Conservation (phyloP, 2,888 invertebrate species). For the Tachina grossa region DNA sequence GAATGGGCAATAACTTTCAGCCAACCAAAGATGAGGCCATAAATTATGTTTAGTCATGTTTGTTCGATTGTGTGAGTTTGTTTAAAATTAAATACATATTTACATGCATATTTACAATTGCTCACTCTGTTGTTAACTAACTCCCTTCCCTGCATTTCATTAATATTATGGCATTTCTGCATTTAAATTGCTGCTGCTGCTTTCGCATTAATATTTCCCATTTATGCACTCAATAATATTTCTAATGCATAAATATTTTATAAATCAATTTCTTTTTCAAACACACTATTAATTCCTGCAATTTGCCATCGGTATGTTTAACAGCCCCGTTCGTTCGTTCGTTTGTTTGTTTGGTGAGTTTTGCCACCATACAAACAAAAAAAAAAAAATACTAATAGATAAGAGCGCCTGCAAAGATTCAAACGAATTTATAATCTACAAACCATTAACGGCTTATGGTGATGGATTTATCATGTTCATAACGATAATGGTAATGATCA, state of each 20-base stretch:
- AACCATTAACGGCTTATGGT: slow-evolving; percentile 57
- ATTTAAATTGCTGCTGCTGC: background rate
- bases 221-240: slow-evolving; percentile 1
- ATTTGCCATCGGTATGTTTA: background rate
- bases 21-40: slow-evolving; percentile 60
- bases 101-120: no score
- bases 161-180: background rate
- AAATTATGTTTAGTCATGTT: slow-evolving; percentile 72
- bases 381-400: slow-evolving; percentile 38
- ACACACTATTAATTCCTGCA: slow-evolving; percentile 21
- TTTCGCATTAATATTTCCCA: slow-evolving; percentile 33
- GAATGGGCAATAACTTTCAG: background rate
- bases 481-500: slow-evolving; percentile 18
- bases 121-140: no score
- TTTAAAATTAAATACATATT: background rate
- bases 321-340: background rate
- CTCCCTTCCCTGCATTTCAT: no score
- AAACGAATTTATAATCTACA: slow-evolving; percentile 41
- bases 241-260: slow-evolving; percentile 36
- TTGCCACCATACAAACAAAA: slow-evolving; percentile 35
- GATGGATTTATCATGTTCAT: slow-evolving; percentile 40
- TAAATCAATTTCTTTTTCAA: slow-evolving; percentile 22
- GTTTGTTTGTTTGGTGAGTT: no score
- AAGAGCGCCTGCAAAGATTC: background rate
- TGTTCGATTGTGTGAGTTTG: slow-evolving; percentile 47